Base-by-base conservation (phyloP, 2,888 invertebrate genomes). In the Alsophila aescularia region DNA sequence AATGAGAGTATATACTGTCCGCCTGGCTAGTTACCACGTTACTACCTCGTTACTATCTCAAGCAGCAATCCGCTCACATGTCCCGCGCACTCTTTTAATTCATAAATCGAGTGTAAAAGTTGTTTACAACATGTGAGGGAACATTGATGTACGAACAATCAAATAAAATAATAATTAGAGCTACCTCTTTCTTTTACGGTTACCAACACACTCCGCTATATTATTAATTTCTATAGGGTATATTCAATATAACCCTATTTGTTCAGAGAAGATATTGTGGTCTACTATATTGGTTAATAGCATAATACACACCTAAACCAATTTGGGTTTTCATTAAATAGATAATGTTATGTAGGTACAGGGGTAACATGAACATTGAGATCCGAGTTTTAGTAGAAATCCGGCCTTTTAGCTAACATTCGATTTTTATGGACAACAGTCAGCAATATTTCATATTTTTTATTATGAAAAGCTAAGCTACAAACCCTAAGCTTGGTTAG, bases 311-410 rank as follows among this genome's bases (percentile, higher is more conserved):
- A 21, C 31, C 21, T 39, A 18, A 40, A 39, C 48, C 48, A 48
- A 48, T 32, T 39, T 53, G 15, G 47, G 31, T 36, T 12, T 31
- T 47, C 36, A 36, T 41, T 47, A 42, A 47, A 42, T 47, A 53
- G 21, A 42, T 53, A 52, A 52, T 41, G 27, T 24, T 41, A 16
- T 39, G 39, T 52, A 36, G 34, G 27, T 34, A 44, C 21, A 8
- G 14, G 14, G 21, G 34, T 43, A 40, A n/a, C 37, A 39, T 10
- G 14, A 32, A 39, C 32, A 32, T 13, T 14, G 32, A 21, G 8
- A 41, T 12, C 31, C 6, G 10, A 36, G 27, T n/a, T n/a, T n/a
- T 2, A 31, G 7, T 40, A 2, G 32, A n/a, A 31, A 31, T 8
- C 12, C 16, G 0, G 8, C 29, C 5, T 31, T 31, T 35, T 27